Base-by-base conservation (phyloP, 2,113 vertebrate genomes). In the Perca schrenkii region DNA sequence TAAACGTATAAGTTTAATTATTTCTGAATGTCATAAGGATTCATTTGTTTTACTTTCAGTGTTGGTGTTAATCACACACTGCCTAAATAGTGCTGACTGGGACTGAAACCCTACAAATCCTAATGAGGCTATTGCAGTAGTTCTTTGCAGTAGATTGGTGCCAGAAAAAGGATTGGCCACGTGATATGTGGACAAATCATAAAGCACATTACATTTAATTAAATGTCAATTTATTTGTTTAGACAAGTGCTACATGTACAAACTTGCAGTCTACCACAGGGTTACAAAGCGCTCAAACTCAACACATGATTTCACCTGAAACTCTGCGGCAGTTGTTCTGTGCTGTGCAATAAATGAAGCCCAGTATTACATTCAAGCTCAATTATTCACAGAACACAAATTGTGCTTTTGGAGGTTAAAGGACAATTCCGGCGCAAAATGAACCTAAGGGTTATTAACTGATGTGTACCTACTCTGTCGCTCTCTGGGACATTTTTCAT, bases 381-480 rank as follows among this genome's bases (percentile, higher is more conserved):
- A 81, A 72, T 82, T 61, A 70, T 50, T 71, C 31, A 79, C 1
- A 4, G 36, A 8, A 74, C 28, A 68, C 21, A 73, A 63, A 81
- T 40, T 56, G 22, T 69, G 74, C 64, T 47, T 58, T 80, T 36
- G 71, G 49, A 74, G 13, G 66, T 74, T 74, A 31, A 68, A 25
- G 25, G 25, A 25, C 25, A 25, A 25, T 25, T 25, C 25, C 25
- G 25, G 25, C 25, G 25, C 25, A 25, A 25, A 25, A 25, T 25
- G 25, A 25, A 25, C 25, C 25, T 25, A 25, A 25, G 25, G 25
- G 25, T 25, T 25, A 25, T 25, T 25, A 25, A 25, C 25, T 25
- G 25, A 25, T 25, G 25, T 25, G 25, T 25, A 25, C 1, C 25
- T 25, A 25, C 25, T 25, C 25, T 25, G 25, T 25, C 25, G 25